Conservation (phyloP, 2,888 invertebrate genomes). For the Yponomeuta malinellus region DNA sequence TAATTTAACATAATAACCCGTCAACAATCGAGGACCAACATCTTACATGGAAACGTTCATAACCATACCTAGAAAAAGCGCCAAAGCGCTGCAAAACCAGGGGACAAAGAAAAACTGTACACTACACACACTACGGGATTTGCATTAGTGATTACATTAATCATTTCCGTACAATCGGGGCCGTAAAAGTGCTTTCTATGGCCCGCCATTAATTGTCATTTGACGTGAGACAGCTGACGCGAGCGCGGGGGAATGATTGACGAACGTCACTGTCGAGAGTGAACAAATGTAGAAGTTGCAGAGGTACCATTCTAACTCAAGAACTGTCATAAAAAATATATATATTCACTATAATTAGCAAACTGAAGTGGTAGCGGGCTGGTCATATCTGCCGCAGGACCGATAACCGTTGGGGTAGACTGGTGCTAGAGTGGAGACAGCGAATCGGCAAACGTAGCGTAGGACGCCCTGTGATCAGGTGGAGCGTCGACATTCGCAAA, state of each 20-base stretch:
- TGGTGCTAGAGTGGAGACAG: too few species aligned
- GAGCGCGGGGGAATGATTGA: constrained; percentile 61
- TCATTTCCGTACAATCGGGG: constrained; percentile 65
- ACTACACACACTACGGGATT: constrained; percentile 41
- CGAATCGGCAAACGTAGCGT: too few species aligned
- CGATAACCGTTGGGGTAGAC: too few species aligned
- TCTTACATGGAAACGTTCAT: not conserved
- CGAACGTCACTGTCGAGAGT: constrained; percentile 58
- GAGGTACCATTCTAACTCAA: too few species aligned
- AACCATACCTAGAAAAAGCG: not conserved
- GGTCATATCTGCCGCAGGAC: too few species aligned
- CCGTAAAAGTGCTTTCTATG: constrained; percentile 67
- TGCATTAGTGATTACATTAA: constrained; percentile 75
- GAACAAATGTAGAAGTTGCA: not conserved
- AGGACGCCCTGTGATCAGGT: too few species aligned
- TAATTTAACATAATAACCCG: too few species aligned
- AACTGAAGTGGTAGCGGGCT: too few species aligned
- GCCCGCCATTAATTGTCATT: constrained; percentile 71
- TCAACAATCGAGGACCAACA: not conserved
- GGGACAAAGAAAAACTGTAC: not conserved
- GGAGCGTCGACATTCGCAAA: too few species aligned
- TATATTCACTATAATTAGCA: too few species aligned
- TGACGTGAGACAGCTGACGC: constrained; percentile 60
- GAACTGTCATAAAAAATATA: too few species aligned
- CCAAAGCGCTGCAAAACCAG: not conserved